Evolutionary conservation across 2,113 vertebrate species (phyloP), one percentile per base, ranked within the genome.

Genomic region (Colaptes auratus): DNA sequence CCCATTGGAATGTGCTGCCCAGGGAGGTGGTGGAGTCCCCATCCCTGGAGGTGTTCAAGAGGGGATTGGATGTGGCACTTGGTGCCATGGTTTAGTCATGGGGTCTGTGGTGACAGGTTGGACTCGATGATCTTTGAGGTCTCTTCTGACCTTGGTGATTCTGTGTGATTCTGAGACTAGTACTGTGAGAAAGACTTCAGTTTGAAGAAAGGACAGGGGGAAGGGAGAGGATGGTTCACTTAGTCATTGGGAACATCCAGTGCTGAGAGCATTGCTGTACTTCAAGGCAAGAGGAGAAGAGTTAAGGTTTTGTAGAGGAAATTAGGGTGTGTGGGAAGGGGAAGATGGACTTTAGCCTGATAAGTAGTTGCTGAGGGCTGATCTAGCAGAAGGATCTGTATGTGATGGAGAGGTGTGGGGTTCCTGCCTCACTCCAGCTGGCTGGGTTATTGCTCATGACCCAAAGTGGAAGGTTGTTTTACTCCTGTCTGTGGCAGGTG

Each of bases 361-460:
- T 20, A 27, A 52, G 55, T 15, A 4, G 25, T 10, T 0, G 1
- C 42, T 82, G 66, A 75, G 44, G 63, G 15, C 15, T 86, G 35
- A 64, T 69, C 2, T 27, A 42, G 30, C 16, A 61, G 63, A 50
- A 72, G 15, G 39, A 69, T 66, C 27, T 55, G n/a, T 36, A 13
- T 1, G 1, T n/a, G 18, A 50, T 18, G 31, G 50, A 69, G 60
- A 63, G 7, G 2, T 2, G 4, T 20, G n/a, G 48, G 15, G 7
- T 9, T 66, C 44, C 55, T 80, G 48, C 63, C 44, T 28, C 27
- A 4, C 30, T 42, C 28, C 1, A 1, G 3, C 69, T 78, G 73
- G 13, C 31, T 65, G 70, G 9, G 12, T 27, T 61, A 3, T 15
- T 2, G 1, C 55, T 74, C 9, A 0, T 20, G 67, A 4, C 18